Evolutionary conservation across 2,888 invertebrate species (phyloP).

Genomic region (Plebejus melissa): DNA sequence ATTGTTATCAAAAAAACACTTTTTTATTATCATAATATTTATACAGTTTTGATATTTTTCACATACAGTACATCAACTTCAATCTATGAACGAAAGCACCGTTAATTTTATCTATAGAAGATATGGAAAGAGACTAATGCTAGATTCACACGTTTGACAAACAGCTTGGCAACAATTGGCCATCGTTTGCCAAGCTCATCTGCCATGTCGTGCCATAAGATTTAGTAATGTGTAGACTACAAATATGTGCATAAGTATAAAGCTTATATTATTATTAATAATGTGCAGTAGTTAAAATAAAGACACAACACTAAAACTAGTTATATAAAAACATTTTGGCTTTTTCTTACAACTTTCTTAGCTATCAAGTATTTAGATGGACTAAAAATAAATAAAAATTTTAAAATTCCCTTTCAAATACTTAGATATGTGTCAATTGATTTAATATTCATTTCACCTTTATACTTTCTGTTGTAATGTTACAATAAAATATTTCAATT

Average conservation of each 20-base stretch:
- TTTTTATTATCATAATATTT: slow-evolving; percentile 53
- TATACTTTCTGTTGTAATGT: too few species aligned
- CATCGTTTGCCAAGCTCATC: background rate
- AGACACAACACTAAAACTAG: slow-evolving; percentile 17
- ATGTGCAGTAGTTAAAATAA: slow-evolving; percentile 16
- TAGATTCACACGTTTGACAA: background rate
- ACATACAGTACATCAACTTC: slow-evolving; percentile 43
- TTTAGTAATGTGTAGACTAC: slow-evolving; percentile 6
- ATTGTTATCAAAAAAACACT: slow-evolving; percentile 46
- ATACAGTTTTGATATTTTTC: slow-evolving; percentile 46
- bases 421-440: background rate
- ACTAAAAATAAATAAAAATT: background rate
- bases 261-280: background rate
- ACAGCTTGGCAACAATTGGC: background rate
- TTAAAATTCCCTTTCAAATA: background rate
- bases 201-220: background rate
- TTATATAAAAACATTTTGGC: slow-evolving; percentile 19
- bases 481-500: too few species aligned
- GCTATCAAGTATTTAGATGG: slow-evolving; percentile 1
- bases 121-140: slow-evolving; percentile 16
- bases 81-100: slow-evolving; percentile 70
- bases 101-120: slow-evolving; percentile 45
- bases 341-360: background rate
- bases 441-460: background rate
- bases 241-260: slow-evolving; percentile 16